Evolutionary conservation across 2,797 vertebrate genomes (phyloP).

Genomic region (Hippocampus kuda): DNA sequence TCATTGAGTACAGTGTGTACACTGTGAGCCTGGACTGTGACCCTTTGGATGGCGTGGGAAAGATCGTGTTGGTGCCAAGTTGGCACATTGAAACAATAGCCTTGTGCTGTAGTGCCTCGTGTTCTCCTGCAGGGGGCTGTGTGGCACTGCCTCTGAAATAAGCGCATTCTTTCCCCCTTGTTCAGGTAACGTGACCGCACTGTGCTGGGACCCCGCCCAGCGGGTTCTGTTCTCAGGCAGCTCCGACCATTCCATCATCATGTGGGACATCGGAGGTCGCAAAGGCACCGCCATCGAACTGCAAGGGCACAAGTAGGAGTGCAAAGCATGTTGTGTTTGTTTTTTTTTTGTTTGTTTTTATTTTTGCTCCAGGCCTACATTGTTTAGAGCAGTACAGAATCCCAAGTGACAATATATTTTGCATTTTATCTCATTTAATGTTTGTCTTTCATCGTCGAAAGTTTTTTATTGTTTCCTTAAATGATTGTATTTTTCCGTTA

Average conservation of each 20-base stretch:
- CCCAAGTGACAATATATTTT: too few species aligned
- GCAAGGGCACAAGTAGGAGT: conserved; percentile 90
- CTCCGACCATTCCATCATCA: conserved; percentile 96
- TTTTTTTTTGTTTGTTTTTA: neutral
- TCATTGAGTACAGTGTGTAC: neutral
- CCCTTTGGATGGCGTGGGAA: neutral
- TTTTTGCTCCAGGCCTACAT: too few species aligned
- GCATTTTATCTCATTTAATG: too few species aligned
- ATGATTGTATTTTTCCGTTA: too few species aligned
- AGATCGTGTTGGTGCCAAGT: neutral
- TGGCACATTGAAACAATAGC: neutral
- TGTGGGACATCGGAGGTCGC: conserved; percentile 98
- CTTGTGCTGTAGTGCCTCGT: neutral
- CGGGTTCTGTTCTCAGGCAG: conserved; percentile 91
- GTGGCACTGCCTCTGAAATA: neutral
- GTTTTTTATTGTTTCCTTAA: too few species aligned
- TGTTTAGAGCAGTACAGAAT: too few species aligned
- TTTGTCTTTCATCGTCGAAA: too few species aligned
- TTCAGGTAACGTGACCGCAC: conserved; percentile 84
- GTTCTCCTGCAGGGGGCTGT: neutral
- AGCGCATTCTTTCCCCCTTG: neutral
- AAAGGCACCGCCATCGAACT: conserved; percentile 97
- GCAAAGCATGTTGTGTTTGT: neutral
- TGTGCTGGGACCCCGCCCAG: conserved; percentile 93
- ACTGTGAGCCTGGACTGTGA: neutral